Percentiles rank a stretch among this genome's conserved stretches.
These are phyloP conservation scores for Pseudochirops cupreus DNA, from an alignment of 2,797 vertebrate genomes.

Conservation along the genomic window DNA sequence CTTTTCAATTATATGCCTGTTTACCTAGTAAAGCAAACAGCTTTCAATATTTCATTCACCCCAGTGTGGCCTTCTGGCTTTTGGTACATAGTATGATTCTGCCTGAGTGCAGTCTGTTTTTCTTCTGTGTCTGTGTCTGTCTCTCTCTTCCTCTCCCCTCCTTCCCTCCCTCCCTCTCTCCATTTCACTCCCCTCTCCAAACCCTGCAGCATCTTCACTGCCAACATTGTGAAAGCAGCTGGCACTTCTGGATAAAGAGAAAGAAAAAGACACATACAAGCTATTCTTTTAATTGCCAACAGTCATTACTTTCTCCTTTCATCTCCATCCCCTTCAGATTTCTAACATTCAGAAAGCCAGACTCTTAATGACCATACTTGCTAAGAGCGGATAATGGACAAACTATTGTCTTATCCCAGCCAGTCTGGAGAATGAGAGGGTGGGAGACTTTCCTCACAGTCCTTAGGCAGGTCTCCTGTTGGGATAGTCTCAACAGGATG, in stretches of 20 bases:
- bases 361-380: neutral
- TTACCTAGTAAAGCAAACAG: neutral
- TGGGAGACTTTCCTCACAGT: neutral
- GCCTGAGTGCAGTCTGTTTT: neutral
- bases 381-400: neutral
- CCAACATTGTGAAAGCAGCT: neutral
- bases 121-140: too few species aligned
- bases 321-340: constrained; percentile 33
- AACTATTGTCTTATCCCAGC: neutral
- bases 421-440: neutral
- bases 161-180: neutral
- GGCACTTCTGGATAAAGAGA: neutral
- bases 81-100: rapidly evolving
- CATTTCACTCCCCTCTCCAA: neutral
- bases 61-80: neutral
- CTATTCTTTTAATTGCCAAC: constrained; percentile 20
- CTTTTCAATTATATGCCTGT: constrained; percentile 48
- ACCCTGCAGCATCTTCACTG: neutral
- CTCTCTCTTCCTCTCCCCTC: too few species aligned
- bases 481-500: neutral
- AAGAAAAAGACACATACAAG: constrained; percentile 28
- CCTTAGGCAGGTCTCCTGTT: neutral
- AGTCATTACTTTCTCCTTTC: constrained; percentile 20
- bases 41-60: constrained; percentile 2
- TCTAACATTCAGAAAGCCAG: neutral